Conservation (phyloP, 1,140 invertebrate genomes). For the Drosophila dunni region DNA sequence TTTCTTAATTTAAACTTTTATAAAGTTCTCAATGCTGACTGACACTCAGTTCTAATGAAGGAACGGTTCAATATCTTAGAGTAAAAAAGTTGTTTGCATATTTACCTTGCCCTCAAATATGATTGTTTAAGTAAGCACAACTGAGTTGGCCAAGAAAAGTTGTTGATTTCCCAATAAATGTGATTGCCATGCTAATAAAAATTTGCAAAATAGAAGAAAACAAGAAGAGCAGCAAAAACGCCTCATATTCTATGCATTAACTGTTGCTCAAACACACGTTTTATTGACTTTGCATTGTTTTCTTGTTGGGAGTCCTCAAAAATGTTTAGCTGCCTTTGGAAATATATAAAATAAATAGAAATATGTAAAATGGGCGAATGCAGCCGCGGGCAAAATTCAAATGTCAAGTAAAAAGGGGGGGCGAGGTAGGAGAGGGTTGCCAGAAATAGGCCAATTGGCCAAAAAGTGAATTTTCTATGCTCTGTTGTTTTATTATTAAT, state of each 20-base stretch:
- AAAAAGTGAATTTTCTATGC: conserved; percentile 71
- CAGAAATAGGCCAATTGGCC: conserved; percentile 48
- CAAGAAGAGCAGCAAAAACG: conserved; percentile 26
- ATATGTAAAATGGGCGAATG: conserved; percentile 54
- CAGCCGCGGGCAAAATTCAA: conserved; percentile 32
- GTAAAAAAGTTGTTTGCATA: too few relatives aligned
- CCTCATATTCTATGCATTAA: conserved; percentile 79
- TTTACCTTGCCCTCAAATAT: too few relatives aligned
- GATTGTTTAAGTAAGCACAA: too few relatives aligned
- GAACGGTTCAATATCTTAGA: too few relatives aligned
- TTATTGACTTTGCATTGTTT: not conserved
- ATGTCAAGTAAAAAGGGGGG: not conserved
- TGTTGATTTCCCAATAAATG: not conserved
- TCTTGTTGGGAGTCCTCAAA: conserved; percentile 4
- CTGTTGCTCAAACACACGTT: conserved; percentile 44
- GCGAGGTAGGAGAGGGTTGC: too few relatives aligned
- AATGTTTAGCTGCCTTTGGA: conserved; percentile 7
- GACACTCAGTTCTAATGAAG: too few relatives aligned
- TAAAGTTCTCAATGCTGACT: too few relatives aligned
- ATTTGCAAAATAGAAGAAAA: conserved; percentile 24
- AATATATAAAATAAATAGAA: conserved; percentile 56
- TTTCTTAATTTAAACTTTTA: too few relatives aligned
- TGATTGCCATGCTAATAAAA: conserved; percentile 25
- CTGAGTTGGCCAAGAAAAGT: too few relatives aligned
- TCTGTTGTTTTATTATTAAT: conserved; percentile 81